Percentiles rank a stretch among this genome's conserved stretches.
phyloP scores from a whole-genome alignment of 2,113 vertebrate species.

The Pterocles orientalis region DNA sequence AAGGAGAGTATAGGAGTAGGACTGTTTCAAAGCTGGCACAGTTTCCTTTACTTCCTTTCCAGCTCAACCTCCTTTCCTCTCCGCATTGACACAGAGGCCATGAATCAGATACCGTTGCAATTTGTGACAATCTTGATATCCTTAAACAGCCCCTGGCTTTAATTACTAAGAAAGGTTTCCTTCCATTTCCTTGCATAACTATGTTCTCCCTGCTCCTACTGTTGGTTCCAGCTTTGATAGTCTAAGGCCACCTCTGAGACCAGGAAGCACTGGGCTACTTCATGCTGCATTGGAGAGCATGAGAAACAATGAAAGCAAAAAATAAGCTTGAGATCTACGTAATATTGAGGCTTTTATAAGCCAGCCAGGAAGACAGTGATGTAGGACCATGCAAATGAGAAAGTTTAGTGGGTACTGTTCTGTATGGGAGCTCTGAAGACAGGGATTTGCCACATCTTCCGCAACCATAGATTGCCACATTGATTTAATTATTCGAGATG shows the following conservation, averaged over 20 bases:
- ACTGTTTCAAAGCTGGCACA: background rate
- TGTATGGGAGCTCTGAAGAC: background rate
- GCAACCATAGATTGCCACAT: background rate
- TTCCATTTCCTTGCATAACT: background rate
- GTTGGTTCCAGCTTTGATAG: background rate
- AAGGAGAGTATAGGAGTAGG: background rate
- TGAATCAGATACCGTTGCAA: background rate
- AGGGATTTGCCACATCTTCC: background rate
- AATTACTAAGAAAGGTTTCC: background rate
- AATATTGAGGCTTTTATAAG: background rate
- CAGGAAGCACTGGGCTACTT: background rate
- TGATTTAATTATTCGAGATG: background rate
- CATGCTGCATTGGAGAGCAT: background rate
- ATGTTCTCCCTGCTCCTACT: background rate
- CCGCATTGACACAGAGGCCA: background rate
- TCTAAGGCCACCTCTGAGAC: background rate
- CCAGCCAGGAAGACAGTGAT: background rate
- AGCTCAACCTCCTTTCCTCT: background rate
- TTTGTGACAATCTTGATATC: background rate
- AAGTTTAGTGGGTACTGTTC: background rate
- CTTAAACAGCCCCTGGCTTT: background rate
- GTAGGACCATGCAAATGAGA: background rate
- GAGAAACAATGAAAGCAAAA: background rate
- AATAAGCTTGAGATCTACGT: background rate
- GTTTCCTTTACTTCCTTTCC: background rate